Percentiles rank a stretch among this genome's conserved stretches.
These are phyloP conservation scores for Pseudocheirus occidentalis DNA, from an alignment of 2,797 vertebrate species.

Conservation along the genomic window DNA sequence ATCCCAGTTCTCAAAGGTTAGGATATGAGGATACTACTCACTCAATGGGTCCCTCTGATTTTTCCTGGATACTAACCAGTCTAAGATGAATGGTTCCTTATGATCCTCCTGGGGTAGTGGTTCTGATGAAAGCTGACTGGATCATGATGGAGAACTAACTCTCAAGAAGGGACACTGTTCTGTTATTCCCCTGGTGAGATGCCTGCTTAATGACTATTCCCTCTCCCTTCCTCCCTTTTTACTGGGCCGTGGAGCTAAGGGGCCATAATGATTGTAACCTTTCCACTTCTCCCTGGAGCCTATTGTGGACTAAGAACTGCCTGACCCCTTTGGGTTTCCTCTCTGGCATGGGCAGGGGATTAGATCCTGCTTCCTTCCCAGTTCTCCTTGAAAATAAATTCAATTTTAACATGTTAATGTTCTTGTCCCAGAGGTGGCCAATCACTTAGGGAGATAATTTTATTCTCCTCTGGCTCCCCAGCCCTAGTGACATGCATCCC, in stretches of 20 bases:
- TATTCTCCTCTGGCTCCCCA: slow-evolving; percentile 78
- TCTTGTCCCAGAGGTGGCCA: slow-evolving; percentile 63
- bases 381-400: slow-evolving; percentile 75
- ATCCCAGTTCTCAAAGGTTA: background rate
- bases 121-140: background rate
- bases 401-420: slow-evolving; percentile 59
- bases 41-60: background rate
- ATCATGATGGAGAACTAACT: background rate
- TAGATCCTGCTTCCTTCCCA: background rate
- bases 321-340: background rate
- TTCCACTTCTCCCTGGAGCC: background rate
- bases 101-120: background rate
- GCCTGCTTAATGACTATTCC: background rate
- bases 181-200: background rate
- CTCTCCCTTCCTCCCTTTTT: slow-evolving; percentile 75
- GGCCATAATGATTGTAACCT: background rate
- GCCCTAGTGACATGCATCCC: slow-evolving; percentile 77
- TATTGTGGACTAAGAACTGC: background rate
- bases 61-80: background rate
- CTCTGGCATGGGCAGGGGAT: background rate
- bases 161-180: background rate
- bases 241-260: slow-evolving; percentile 78
- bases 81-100: background rate
- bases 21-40: background rate
- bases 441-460: slow-evolving; percentile 78